Evolutionary conservation across 2,888 invertebrate species (phyloP).

Genomic region (Dicroscelio sp.): DNA sequence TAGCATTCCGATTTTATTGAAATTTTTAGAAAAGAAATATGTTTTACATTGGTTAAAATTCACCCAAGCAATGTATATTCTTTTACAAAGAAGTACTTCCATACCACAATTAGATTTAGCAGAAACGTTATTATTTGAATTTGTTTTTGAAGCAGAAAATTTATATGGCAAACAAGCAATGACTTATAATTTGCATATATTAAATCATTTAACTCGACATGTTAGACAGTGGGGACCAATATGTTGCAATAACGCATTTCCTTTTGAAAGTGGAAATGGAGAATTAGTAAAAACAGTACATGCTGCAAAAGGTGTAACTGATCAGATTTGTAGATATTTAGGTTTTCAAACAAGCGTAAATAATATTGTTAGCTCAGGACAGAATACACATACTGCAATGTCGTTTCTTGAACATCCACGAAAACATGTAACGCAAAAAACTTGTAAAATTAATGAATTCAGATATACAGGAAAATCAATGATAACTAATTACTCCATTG

Average conservation of each 20-base stretch:
- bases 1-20: neutral
- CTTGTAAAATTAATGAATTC: neutral
- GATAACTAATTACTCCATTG: neutral
- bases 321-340: neutral
- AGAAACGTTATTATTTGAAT: neutral
- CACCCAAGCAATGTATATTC: neutral
- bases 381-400: neutral
- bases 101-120: neutral
- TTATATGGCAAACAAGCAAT: neutral
- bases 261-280: neutral
- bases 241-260: neutral
- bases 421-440: neutral
- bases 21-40: constrained; percentile 1
- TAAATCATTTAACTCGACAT: neutral
- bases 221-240: neutral
- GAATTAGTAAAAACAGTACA: neutral
- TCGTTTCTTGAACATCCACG: neutral
- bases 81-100: neutral
- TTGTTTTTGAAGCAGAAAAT: neutral
- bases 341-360: neutral
- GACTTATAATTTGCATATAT: neutral
- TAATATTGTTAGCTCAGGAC: neutral
- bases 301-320: neutral
- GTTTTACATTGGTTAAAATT: constrained; percentile 5
- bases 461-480: neutral